These are phyloP conservation scores for Platerodrilus igneus DNA, from an alignment of 2,888 invertebrate genomes.

Conservation along the genomic window DNA sequence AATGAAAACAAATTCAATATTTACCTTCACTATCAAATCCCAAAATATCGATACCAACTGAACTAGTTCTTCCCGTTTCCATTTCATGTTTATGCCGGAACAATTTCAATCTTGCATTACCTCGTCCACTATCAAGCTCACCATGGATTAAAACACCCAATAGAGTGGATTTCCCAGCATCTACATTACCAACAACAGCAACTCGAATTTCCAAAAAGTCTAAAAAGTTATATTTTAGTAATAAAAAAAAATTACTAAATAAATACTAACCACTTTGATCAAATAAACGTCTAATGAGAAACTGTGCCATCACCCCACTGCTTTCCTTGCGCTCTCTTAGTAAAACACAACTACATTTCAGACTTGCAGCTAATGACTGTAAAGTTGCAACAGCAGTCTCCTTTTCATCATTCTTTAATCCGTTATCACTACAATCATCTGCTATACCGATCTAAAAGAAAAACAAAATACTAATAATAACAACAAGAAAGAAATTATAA, in stretches of 20 bases:
- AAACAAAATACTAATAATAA: no score
- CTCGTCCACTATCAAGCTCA: conserved; percentile 95
- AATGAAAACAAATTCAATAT: background rate
- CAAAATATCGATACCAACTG: conserved; percentile 98
- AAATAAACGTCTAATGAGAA: conserved; percentile 77
- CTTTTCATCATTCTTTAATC: conserved; percentile 74
- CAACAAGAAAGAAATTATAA: conserved; percentile 3
- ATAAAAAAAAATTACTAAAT: no score
- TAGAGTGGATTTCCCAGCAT: conserved; percentile 97
- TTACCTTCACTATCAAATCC: conserved; percentile 92
- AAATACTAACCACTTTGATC: conserved; percentile 59
- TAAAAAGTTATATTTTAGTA: no score
- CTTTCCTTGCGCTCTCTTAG: conserved; percentile 74
- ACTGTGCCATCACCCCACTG: conserved; percentile 76
- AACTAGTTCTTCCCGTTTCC: conserved; percentile 96
- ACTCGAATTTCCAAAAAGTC: conserved; percentile 95
- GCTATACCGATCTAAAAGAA: conserved; percentile 74
- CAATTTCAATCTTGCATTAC: conserved; percentile 88
- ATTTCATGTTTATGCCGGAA: conserved; percentile 99
- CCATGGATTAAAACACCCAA: conserved; percentile 97
- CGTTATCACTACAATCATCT: conserved; percentile 74
- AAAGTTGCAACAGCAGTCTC: conserved; percentile 87
- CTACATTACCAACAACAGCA: conserved; percentile 98
- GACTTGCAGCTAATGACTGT: conserved; percentile 74
- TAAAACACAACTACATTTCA: conserved; percentile 87